Evolutionary conservation across 1,140 invertebrate genomes (phyloP), one percentile per base, ranked within the genome.

Genomic region (Battus philenor): DNA sequence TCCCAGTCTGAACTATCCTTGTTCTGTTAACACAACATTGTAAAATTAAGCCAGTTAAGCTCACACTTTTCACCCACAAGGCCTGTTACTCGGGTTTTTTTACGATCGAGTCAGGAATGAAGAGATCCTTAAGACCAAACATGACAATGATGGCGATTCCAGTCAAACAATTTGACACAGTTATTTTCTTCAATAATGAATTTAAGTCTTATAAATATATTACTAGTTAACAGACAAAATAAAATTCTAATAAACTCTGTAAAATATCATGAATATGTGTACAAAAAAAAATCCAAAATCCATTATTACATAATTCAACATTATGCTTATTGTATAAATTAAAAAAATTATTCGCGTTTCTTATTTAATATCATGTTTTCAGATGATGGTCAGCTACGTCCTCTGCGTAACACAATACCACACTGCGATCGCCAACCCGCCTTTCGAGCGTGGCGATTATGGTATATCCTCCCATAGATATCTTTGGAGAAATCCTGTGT

Each of bases 1-100:
- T 81, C 60, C 53, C 80, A 84, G 15, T 78, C 74, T 3, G 57
- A 38, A 43, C 68, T 70, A 1, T 84, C 74, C 44, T 74, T 73
- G 12, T 75, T 68, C 80, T 84, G 44, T n/a, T 59, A 60, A 2
- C 17, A 32, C 22, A 32, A 9, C 7, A 29, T 39, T 18, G 29
- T 30, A 27, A 18, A n/a, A n/a, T n/a, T n/a, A n/a, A n/a, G n/a
- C n/a, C n/a, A n/a, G n/a, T n/a, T n/a, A n/a, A n/a, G n/a, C n/a
- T n/a, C n/a, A n/a, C n/a, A n/a, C n/a, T n/a, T n/a, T n/a, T n/a
- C n/a, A n/a, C n/a, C n/a, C n/a, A n/a, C n/a, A n/a, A n/a, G n/a
- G n/a, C n/a, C n/a, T n/a, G n/a, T n/a, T n/a, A n/a, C n/a, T n/a
- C n/a, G n/a, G n/a, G n/a, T n/a, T n/a, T n/a, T n/a, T n/a, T n/a